Evolutionary conservation across 30 jellyfish, hydroid and myxozoan genomes (phyloP), one percentile per base, ranked within the genome.

Genomic region (Aurelia sp.): DNA sequence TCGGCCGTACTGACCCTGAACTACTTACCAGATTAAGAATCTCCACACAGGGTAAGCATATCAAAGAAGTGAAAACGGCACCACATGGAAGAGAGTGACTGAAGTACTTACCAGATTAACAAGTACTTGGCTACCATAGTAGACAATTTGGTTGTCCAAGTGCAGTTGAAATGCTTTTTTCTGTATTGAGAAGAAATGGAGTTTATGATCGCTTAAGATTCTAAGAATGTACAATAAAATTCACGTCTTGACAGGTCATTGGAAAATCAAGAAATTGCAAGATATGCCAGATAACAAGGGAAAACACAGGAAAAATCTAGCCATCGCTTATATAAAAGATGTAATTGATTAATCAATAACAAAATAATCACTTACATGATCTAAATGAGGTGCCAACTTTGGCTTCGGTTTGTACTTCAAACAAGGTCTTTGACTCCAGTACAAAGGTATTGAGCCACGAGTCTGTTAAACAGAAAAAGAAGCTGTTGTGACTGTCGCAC

Each of bases 371-470:
- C 99, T 77, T 74, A 94, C 99, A 60, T 96, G 98, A 40, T 87
- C 89, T 15, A 84, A 63, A 66, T 59, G 53, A 4, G 58, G 22
- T 6, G 85, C 73, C 1, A 96, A 73, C 64, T 74, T 82, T 27
- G 98, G 98, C 55, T n/a, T 69, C 6, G 99, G 99, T 65, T 96
- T 96, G 87, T 96, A 96, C 55, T 79, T 82, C 41, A 96, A 78
- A n/a, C 97, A 93, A 11, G 98, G 98, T 22, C 64, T 31, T 62
- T 96, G 99, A n/a, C 96, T 73, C 99, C 99, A 96, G 73, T 62
- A 92, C 73, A 96, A 58, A 10, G 99, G 99, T 33, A 96, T 96
- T 65, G 99, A 96, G 1, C 99, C 99, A 7, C 99, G 89, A 16
- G 98, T 92, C 99, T 96, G 71, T 66, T 31, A 73, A 13, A 66